Conservation (phyloP, 2,888 invertebrate genomes). For the Dysmachus trigonus region DNA sequence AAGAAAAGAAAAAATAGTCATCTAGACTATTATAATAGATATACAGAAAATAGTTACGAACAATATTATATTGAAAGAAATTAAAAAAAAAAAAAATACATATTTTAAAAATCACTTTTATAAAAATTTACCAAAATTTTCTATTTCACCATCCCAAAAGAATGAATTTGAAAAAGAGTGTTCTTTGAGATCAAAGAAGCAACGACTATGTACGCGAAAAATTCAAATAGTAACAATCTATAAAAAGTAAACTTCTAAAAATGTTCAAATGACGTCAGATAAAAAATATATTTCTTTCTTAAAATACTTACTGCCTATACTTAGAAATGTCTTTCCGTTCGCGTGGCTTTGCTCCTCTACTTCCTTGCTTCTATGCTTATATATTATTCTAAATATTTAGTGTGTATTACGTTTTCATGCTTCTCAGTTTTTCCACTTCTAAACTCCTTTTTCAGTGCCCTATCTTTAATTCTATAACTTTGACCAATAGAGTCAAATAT, state of each 20-base stretch:
- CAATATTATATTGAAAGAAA: not conserved
- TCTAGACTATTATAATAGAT: not conserved
- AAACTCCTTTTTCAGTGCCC: not conserved
- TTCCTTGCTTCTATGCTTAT: not conserved
- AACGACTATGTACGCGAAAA: not conserved
- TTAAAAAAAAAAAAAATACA: not conserved
- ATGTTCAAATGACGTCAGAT: conserved; percentile 4
- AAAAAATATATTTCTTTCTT: conserved; percentile 14
- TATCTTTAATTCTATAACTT: conserved; percentile 11
- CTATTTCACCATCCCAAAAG: conserved; percentile 1
- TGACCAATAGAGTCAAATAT: conserved; percentile 41
- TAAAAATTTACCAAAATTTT: not conserved
- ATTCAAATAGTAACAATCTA: conserved; percentile 3
- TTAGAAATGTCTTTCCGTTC: not conserved
- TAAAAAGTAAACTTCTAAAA: conserved; percentile 1
- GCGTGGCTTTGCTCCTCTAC: not conserved
- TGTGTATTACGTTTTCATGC: not conserved
- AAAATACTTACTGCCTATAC: not conserved
- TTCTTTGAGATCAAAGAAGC: not conserved
- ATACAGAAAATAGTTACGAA: too few relatives aligned
- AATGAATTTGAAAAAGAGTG: not conserved
- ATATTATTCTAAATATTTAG: conserved; percentile 18
- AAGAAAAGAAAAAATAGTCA: too few relatives aligned
- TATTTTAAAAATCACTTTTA: not conserved
- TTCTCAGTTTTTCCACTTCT: not conserved